Conservation (phyloP, 2,888 invertebrate species). For the Tetranychus piercei region DNA sequence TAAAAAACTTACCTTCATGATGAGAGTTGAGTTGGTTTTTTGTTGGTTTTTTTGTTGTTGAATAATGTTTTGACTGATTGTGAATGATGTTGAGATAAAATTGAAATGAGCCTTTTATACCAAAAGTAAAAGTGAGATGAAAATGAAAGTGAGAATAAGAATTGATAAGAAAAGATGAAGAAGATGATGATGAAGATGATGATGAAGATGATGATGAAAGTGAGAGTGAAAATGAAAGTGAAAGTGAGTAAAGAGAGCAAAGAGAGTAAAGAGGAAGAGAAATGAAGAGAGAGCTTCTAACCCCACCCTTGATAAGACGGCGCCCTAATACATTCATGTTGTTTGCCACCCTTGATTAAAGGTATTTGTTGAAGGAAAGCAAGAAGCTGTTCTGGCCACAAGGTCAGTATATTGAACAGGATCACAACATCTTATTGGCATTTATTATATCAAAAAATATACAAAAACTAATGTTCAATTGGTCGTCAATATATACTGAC, state of each 20-base stretch:
- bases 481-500: not conserved
- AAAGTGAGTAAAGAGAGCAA: not conserved
- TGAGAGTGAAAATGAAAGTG: not conserved
- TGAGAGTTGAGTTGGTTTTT: constrained; percentile 2
- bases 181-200: not conserved
- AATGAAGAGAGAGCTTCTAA: not conserved
- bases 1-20: constrained; percentile 8
- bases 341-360: not conserved
- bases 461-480: not conserved
- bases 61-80: not conserved
- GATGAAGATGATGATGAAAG: not conserved
- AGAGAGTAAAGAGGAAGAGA: constrained; percentile 1
- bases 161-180: not conserved
- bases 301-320: not conserved
- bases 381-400: not conserved
- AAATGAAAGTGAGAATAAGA: not conserved
- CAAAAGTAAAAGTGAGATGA: not conserved
- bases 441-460: not conserved
- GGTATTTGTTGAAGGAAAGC: not conserved
- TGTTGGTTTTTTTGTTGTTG: not conserved
- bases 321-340: not conserved
- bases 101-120: not conserved
- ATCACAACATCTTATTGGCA: not conserved
- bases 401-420: not conserved
- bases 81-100: not conserved